These are phyloP conservation scores for Erannis defoliaria DNA, from an alignment of 2,888 invertebrate species.

Conservation along the genomic window DNA sequence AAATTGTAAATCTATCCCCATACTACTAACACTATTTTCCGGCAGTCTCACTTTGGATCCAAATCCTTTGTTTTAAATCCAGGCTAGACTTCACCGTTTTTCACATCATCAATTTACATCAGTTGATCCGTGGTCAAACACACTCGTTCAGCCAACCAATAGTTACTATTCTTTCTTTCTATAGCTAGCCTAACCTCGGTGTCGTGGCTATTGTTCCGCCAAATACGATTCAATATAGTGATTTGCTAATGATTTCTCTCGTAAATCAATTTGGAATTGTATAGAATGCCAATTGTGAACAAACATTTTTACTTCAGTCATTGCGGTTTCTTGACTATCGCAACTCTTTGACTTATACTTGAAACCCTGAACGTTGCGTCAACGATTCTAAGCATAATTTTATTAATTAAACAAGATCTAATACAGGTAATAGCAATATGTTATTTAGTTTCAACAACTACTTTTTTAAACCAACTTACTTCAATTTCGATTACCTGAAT, in stretches of 20 bases:
- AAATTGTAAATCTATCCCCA: no score
- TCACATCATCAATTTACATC: no score
- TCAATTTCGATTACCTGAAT: no score
- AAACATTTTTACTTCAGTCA: constrained; percentile 13
- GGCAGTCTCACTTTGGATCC: no score
- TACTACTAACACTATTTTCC: no score
- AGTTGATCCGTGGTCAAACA: no score
- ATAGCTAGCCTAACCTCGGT: neutral
- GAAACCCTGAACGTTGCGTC: constrained; percentile 6
- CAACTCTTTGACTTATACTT: constrained; percentile 17
- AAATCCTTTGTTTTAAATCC: no score
- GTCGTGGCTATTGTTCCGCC: constrained; percentile 9
- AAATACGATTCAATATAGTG: constrained; percentile 15
- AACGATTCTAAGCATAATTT: neutral
- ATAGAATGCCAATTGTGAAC: constrained; percentile 10
- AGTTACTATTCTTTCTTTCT: neutral
- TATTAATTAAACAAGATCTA: neutral
- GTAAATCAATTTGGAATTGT: constrained; percentile 17
- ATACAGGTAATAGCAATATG: no score
- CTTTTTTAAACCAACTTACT: no score
- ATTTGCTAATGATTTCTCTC: constrained; percentile 17
- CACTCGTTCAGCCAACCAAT: no score
- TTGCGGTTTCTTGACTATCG: constrained; percentile 13
- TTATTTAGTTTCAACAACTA: no score
- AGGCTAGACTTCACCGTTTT: no score